A percentile compares a stretch with the other conserved stretches of the same genome.
These are phyloP conservation scores for Pangasianodon gigas DNA, from an alignment of 2,113 vertebrate genomes.

Conservation along the genomic window DNA sequence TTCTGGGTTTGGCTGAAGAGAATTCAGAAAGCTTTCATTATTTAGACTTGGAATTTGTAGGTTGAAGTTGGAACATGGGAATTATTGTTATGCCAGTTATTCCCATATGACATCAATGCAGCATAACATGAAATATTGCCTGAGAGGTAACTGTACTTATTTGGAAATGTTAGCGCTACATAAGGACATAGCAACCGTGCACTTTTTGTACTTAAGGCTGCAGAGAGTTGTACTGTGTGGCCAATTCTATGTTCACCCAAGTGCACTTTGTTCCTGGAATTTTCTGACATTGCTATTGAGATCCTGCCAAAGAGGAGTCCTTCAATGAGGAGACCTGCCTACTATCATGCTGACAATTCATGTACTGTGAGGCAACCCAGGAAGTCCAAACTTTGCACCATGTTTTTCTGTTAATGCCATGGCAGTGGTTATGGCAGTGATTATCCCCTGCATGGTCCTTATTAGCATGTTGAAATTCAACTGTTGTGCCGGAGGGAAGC, in stretches of 20 bases:
- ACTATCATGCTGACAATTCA: neutral
- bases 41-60: neutral
- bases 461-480: conserved; percentile 24
- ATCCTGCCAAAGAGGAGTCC: conserved; percentile 6
- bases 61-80: neutral
- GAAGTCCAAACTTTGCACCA: conserved; percentile 18
- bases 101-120: neutral
- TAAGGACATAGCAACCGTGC: neutral
- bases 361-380: neutral
- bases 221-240: neutral
- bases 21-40: neutral
- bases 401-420: neutral
- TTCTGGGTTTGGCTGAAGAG: neutral
- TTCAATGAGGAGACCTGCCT: neutral
- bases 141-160: neutral
- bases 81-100: neutral
- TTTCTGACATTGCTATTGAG: conserved; percentile 20
- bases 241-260: neutral
- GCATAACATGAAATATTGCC: neutral
- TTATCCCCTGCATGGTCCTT: conserved; percentile 15
- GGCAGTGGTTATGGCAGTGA: neutral
- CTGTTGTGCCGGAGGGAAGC: neutral
- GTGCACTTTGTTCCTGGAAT: neutral
- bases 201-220: neutral
- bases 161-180: neutral